Conservation (phyloP, 2,888 invertebrate species). For the Pantelozetes paolii region DNA sequence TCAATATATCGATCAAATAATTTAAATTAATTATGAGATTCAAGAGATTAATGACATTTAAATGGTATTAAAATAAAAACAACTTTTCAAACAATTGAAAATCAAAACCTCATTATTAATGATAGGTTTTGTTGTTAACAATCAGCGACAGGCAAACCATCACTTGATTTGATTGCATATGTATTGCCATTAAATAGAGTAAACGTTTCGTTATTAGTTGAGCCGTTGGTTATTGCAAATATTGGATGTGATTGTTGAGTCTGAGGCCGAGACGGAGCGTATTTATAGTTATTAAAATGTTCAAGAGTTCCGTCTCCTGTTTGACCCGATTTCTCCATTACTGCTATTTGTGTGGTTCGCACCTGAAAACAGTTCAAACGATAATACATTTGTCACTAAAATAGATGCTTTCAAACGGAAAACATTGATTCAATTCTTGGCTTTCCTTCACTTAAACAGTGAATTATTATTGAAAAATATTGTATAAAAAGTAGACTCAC, state of each 20-base stretch:
- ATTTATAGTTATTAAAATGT: constrained; percentile 43
- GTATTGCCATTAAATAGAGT: too few species aligned
- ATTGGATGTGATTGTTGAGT: constrained; percentile 30
- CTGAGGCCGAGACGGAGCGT: constrained; percentile 41
- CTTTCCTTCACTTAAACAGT: too few species aligned
- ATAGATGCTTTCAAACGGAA: constrained; percentile 4
- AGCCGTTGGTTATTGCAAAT: constrained; percentile 15
- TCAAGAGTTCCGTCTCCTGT: constrained; percentile 42
- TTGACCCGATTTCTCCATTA: constrained; percentile 42
- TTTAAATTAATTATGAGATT: too few species aligned
- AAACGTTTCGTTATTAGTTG: not conserved
- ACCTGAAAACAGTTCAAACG: constrained; percentile 18
- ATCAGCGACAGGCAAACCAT: constrained; percentile 33
- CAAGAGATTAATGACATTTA: too few species aligned
- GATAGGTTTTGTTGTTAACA: not conserved
- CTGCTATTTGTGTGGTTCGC: constrained; percentile 43
- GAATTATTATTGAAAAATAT: not conserved
- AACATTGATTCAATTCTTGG: constrained; percentile 1
- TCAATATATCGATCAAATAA: too few species aligned
- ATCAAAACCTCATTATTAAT: not conserved
- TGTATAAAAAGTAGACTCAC: constrained; percentile 58
- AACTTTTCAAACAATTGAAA: too few species aligned
- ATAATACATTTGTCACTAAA: constrained; percentile 2
- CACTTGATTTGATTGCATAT: not conserved
- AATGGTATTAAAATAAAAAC: too few species aligned